Conservation (phyloP, 2,888 invertebrate genomes). For the Melipona beecheii region DNA sequence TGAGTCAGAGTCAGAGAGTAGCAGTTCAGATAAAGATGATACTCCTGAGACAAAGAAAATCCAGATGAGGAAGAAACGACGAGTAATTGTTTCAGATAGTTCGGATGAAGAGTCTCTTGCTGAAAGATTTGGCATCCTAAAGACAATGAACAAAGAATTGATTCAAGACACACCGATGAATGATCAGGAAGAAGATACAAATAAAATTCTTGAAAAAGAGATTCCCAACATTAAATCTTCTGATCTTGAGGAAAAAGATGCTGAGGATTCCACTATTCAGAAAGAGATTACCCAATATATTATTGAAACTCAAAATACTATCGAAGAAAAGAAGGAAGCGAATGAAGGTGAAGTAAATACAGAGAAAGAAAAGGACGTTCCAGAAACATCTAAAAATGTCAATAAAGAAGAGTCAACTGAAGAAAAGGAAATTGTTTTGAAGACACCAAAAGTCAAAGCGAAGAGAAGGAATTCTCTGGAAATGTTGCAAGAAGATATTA, state of each 20-base stretch:
- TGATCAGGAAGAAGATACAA: not conserved
- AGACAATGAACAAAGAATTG: not conserved
- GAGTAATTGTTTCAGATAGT: conserved; percentile 78
- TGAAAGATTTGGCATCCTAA: conserved; percentile 62
- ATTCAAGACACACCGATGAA: not conserved
- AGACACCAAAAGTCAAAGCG: conserved; percentile 60
- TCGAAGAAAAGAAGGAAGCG: not conserved
- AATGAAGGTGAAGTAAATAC: not conserved
- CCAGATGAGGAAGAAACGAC: conserved; percentile 71
- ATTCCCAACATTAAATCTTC: not conserved
- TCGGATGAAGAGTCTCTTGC: conserved; percentile 78
- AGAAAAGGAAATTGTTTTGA: conserved; percentile 52
- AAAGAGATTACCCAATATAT: not conserved
- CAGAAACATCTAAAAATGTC: not conserved
- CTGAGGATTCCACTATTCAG: not conserved
- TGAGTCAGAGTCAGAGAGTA: conserved; percentile 85
- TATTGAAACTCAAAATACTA: not conserved
- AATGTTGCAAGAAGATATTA: conserved; percentile 88
- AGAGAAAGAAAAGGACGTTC: not conserved
- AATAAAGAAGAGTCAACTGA: conserved; percentile 37
- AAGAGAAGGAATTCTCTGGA: conserved; percentile 86
- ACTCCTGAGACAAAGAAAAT: conserved; percentile 60
- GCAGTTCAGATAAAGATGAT: conserved; percentile 77
- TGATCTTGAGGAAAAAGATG: not conserved
- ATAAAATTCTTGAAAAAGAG: not conserved